Percentiles rank a stretch among this genome's conserved stretches.
These are phyloP conservation scores for Neria commutata DNA, from an alignment of 2,888 invertebrate genomes.

Conservation along the genomic window DNA sequence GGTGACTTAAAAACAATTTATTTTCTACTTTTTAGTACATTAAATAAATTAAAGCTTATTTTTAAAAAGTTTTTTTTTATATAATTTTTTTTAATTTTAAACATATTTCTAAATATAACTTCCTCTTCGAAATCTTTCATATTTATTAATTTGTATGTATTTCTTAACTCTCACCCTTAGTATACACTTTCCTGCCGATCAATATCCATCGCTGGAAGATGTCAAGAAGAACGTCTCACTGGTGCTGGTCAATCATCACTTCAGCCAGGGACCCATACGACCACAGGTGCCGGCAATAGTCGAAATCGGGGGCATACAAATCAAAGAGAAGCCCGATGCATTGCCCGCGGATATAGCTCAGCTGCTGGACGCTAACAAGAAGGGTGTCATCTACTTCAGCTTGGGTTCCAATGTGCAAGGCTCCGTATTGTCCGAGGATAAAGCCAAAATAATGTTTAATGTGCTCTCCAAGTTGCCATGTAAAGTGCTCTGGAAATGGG, in stretches of 20 bases:
- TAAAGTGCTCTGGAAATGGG: constrained; percentile 72
- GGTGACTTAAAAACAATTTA: too few species aligned
- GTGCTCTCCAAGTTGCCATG: constrained; percentile 67
- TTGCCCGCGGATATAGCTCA: constrained; percentile 40
- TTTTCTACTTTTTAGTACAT: too few species aligned
- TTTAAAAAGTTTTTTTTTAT: too few species aligned
- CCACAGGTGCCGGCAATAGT: constrained; percentile 48
- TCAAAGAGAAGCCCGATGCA: constrained; percentile 44
- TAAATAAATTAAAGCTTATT: too few species aligned
- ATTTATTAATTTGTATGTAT: too few species aligned
- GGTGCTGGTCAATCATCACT: constrained; percentile 44
- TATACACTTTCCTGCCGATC: constrained; percentile 43
- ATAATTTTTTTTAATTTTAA: too few species aligned
- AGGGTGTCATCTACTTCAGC: constrained; percentile 59
- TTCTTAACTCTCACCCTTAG: constrained; percentile 31
- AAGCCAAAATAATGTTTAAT: constrained; percentile 65
- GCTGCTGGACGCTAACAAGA: constrained; percentile 47
- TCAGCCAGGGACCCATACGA: constrained; percentile 44
- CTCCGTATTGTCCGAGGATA: constrained; percentile 46
- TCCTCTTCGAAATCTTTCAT: too few species aligned
- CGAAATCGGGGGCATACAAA: constrained; percentile 51
- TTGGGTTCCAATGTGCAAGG: constrained; percentile 56
- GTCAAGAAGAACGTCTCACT: constrained; percentile 46
- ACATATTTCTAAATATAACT: too few species aligned
- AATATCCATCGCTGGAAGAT: constrained; percentile 45